Percentiles rank a stretch among this genome's conserved stretches.
These are phyloP conservation scores for Megaceryle maxima DNA, from an alignment of 2,113 vertebrate species.

Conservation along the genomic window DNA sequence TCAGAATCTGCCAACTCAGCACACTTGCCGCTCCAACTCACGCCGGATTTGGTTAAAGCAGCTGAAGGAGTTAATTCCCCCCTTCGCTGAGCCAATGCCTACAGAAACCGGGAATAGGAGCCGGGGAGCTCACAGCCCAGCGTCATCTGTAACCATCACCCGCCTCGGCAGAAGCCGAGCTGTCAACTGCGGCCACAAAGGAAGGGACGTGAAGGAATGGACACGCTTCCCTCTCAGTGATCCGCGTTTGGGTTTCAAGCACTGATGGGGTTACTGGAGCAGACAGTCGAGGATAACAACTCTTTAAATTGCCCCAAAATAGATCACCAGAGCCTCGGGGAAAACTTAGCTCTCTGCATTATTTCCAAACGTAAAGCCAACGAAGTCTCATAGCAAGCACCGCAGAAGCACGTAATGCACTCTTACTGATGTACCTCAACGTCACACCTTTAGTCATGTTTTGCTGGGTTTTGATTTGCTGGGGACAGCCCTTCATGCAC, in stretches of 20 bases:
- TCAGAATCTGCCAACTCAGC: background rate
- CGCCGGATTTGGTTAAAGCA: background rate
- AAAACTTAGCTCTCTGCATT: background rate
- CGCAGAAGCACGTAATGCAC: background rate
- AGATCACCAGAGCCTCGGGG: background rate
- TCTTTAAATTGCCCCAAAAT: background rate
- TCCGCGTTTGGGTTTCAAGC: background rate
- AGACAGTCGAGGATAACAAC: background rate
- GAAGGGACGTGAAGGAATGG: background rate
- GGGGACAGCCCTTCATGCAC: background rate
- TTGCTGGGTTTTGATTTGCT: no score
- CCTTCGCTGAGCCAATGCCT: background rate
- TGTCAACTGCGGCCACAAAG: background rate
- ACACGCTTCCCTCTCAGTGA: background rate
- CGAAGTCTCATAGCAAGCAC: background rate
- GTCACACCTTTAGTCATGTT: background rate
- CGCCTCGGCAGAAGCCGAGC: fast-evolving
- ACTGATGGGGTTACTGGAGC: background rate
- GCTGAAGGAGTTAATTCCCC: background rate
- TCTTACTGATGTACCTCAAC: background rate
- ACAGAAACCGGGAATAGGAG: background rate
- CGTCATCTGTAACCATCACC: background rate
- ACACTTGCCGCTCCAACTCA: fast-evolving
- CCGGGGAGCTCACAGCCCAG: background rate
- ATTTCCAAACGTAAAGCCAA: background rate